A percentile compares a stretch with the other conserved stretches of the same genome.
Conservation (phyloP, 2,888 invertebrate species). For the Tenthredo notha region DNA sequence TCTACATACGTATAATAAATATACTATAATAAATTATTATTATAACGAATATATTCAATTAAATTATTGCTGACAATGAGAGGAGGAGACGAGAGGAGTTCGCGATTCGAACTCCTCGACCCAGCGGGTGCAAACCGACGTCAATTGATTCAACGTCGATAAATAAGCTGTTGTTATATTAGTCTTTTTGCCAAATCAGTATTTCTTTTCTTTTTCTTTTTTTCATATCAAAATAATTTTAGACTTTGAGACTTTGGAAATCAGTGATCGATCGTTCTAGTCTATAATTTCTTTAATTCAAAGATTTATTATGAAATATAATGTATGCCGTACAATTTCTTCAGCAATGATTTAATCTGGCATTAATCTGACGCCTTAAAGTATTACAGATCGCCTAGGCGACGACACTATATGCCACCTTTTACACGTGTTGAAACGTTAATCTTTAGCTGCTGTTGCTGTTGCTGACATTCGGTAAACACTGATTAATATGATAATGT, state of each 20-base stretch:
- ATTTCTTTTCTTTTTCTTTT: background rate
- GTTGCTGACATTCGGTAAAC: slow-evolving; percentile 29
- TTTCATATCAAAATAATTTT: background rate
- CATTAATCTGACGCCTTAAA: slow-evolving; percentile 26
- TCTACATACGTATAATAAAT: background rate
- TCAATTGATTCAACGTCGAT: slow-evolving; percentile 33
- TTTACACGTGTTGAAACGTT: slow-evolving; percentile 37
- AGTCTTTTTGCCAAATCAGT: background rate
- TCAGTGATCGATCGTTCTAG: background rate
- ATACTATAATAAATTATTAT: slow-evolving; percentile 22
- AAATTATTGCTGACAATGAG: slow-evolving; percentile 2
- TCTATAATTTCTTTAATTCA: background rate
- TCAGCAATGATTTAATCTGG: slow-evolving; percentile 19
- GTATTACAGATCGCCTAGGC: slow-evolving; percentile 33
- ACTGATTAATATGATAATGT: slow-evolving; percentile 50
- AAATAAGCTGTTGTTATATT: background rate
- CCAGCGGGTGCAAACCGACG: background rate
- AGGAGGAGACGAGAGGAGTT: background rate
- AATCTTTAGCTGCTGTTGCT: background rate
- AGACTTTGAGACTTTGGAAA: background rate
- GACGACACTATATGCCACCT: slow-evolving; percentile 12
- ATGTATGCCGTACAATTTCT: background rate
- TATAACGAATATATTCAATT: slow-evolving; percentile 31
- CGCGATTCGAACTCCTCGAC: slow-evolving; percentile 17
- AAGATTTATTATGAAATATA: background rate